A percentile compares a stretch with the other conserved stretches of the same genome.
phyloP scores from a whole-genome alignment of 2,888 invertebrate genomes.

The Barypeithes pellucidus region DNA sequence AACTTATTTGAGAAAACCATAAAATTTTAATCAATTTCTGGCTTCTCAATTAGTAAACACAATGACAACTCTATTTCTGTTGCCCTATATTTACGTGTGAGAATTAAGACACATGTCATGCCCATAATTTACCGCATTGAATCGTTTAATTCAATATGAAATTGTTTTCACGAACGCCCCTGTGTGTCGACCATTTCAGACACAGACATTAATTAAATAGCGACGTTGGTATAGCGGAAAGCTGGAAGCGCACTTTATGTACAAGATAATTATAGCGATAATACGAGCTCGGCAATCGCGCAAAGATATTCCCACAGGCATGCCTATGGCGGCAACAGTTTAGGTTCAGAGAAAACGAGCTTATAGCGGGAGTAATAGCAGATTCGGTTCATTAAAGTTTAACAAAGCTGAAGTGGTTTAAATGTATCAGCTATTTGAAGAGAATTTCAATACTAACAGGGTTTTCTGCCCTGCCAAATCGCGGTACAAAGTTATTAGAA shows the following conservation, averaged over 20 bases:
- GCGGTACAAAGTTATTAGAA: neutral
- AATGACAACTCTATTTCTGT: neutral
- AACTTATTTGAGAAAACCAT: too few species aligned
- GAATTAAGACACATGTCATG: neutral
- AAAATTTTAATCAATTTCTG: too few species aligned
- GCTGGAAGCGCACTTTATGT: slow-evolving; percentile 42
- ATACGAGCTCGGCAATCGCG: slow-evolving; percentile 31
- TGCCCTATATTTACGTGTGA: too few species aligned
- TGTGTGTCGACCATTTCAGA: slow-evolving; percentile 24
- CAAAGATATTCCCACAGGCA: slow-evolving; percentile 36
- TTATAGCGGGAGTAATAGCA: slow-evolving; percentile 21
- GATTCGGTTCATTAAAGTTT: slow-evolving; percentile 27
- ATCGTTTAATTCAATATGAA: slow-evolving; percentile 2
- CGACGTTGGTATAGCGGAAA: slow-evolving; percentile 21
- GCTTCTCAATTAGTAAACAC: too few species aligned
- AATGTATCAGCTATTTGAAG: slow-evolving; percentile 12
- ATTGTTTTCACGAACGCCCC: too few species aligned
- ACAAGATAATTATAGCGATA: slow-evolving; percentile 47
- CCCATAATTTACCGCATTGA: neutral
- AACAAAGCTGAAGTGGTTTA: slow-evolving; percentile 18
- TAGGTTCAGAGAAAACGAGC: slow-evolving; percentile 35
- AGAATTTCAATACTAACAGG: slow-evolving; percentile 10
- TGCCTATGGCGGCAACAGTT: slow-evolving; percentile 34
- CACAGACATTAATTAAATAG: slow-evolving; percentile 35
- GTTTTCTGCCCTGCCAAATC: neutral